A percentile compares a stretch with the other conserved stretches of the same genome.
phyloP scores from a whole-genome alignment of 2,113 vertebrate species.

The Hemiscyllium ocellatum region DNA sequence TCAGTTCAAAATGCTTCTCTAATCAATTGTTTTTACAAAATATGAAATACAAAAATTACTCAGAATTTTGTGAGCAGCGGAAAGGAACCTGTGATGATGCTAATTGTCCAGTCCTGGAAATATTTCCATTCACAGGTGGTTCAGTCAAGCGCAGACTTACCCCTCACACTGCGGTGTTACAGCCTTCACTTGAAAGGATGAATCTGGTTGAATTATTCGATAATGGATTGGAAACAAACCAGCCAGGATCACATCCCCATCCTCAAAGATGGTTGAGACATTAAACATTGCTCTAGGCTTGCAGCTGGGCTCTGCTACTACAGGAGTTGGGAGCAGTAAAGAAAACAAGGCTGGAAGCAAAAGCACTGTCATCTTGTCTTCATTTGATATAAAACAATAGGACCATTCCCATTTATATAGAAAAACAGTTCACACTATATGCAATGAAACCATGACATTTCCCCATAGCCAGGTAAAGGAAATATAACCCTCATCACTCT shows the following conservation, averaged over 20 bases:
- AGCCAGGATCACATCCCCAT: background rate
- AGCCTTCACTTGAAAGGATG: background rate
- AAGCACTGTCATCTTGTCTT: background rate
- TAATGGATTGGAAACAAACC: conserved; percentile 1
- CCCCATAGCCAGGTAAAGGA: background rate
- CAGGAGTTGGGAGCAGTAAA: background rate
- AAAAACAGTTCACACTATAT: too few species aligned
- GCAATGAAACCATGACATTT: background rate
- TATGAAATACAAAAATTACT: background rate
- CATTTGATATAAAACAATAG: background rate
- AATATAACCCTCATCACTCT: conserved; percentile 1
- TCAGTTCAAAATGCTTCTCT: background rate
- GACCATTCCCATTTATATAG: background rate
- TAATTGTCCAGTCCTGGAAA: background rate
- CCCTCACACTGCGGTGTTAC: background rate
- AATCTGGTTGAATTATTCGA: conserved; percentile 16
- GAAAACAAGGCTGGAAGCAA: background rate
- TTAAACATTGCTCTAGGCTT: conserved; percentile 13
- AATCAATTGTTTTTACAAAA: background rate
- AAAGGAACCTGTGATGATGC: background rate
- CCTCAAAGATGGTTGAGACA: background rate
- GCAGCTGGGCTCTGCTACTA: background rate
- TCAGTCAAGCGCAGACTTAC: background rate
- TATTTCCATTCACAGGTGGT: background rate
- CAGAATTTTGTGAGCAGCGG: background rate